These are phyloP conservation scores for Gopherus evgoodei DNA, from an alignment of 2,113 vertebrate genomes.

Conservation along the genomic window DNA sequence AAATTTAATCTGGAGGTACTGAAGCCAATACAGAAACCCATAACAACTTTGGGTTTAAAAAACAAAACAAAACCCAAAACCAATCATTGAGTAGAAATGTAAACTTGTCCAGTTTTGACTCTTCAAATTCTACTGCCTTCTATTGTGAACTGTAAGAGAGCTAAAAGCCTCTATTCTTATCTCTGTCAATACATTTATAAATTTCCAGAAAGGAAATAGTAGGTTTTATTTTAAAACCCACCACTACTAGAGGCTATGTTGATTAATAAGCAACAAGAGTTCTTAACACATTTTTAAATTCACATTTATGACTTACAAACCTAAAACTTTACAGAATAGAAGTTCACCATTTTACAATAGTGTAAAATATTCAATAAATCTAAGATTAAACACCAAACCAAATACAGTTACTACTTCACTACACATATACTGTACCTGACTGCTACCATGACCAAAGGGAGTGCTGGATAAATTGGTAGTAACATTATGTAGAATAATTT, in stretches of 20 bases:
- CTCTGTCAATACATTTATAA: background rate
- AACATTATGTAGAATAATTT: constrained; percentile 93
- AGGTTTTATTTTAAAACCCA: background rate
- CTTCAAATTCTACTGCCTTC: background rate
- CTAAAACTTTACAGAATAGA: background rate
- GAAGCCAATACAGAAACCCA: background rate
- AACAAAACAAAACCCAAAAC: too few relatives aligned
- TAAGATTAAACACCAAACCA: background rate
- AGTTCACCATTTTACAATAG: background rate
- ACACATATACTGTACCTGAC: constrained; percentile 82
- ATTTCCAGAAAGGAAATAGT: background rate
- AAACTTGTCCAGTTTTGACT: background rate
- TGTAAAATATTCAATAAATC: background rate
- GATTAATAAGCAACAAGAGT: background rate
- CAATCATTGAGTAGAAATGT: background rate
- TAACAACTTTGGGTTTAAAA: background rate
- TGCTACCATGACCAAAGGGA: constrained; percentile 91
- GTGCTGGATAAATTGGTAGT: constrained; percentile 93
- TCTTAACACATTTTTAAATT: rapidly evolving
- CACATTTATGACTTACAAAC: background rate
- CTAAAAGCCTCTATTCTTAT: background rate
- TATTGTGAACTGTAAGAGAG: background rate
- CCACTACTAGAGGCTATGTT: background rate
- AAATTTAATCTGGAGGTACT: background rate
- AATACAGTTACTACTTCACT: background rate